A percentile compares a stretch with the other conserved stretches of the same genome.
Conservation (phyloP, 2,797 vertebrate species). For the Rhodeus uyekii region DNA sequence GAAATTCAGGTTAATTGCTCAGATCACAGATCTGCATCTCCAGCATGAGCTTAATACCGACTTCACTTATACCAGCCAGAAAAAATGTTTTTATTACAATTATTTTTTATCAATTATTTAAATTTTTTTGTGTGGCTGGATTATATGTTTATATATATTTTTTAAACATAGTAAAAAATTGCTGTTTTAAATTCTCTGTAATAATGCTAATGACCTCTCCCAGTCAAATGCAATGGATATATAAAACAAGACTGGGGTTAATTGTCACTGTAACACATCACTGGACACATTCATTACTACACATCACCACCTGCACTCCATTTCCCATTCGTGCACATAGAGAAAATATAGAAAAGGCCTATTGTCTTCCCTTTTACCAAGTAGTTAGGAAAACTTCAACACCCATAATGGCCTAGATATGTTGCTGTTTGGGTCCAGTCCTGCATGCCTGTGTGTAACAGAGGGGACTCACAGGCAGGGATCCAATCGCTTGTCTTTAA, state of each 20-base stretch:
- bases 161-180: background rate
- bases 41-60: conserved; percentile 61
- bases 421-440: background rate
- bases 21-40: conserved; percentile 70
- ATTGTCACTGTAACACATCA: too few relatives aligned
- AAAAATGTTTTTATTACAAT: background rate
- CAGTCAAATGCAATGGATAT: background rate
- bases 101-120: conserved; percentile 10
- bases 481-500: too few relatives aligned
- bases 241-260: background rate
- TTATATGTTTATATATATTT: conserved; percentile 15
- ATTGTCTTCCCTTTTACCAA: background rate
- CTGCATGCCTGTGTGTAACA: too few relatives aligned
- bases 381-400: background rate
- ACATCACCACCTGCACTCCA: too few relatives aligned
- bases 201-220: conserved; percentile 4
- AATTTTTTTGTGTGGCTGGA: conserved; percentile 5
- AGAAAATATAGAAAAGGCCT: background rate
- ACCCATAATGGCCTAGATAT: background rate
- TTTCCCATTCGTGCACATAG: too few relatives aligned
- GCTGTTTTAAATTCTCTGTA: conserved; percentile 6
- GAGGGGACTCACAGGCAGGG: too few relatives aligned
- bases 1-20: conserved; percentile 77
- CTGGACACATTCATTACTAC: too few relatives aligned
- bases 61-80: conserved; percentile 54